phyloP scores from a whole-genome alignment of 2,113 vertebrate species.

The Proterorhinus semilunaris region DNA sequence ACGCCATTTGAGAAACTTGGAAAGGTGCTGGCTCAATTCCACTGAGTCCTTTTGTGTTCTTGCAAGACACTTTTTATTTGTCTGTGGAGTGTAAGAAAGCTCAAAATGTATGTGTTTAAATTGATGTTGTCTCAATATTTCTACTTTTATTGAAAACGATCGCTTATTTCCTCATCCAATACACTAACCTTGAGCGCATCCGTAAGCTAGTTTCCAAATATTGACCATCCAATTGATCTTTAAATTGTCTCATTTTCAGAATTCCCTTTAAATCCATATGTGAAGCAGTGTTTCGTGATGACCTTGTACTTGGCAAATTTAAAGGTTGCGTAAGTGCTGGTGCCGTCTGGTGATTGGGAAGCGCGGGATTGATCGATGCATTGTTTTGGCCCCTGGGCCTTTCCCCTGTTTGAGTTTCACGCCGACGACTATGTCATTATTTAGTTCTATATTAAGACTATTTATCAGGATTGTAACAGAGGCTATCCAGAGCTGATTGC shows the following conservation, averaged over 20 bases:
- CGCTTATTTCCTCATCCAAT: not conserved
- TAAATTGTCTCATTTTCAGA: not conserved
- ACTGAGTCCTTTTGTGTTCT: no score
- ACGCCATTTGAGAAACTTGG: no score
- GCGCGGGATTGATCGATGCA: slow-evolving; percentile 56
- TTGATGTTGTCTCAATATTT: no score
- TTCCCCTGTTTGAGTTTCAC: slow-evolving; percentile 32
- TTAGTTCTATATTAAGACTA: slow-evolving; percentile 61
- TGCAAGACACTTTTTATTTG: no score
- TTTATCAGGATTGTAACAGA: slow-evolving; percentile 56
- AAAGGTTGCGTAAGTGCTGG: slow-evolving; percentile 28
- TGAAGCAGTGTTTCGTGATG: slow-evolving; percentile 13
- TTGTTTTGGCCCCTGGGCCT: slow-evolving; percentile 52
- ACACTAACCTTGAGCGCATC: no score
- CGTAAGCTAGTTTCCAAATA: not conserved
- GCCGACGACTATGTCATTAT: slow-evolving; percentile 50
- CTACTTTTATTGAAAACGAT: no score
- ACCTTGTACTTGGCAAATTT: slow-evolving; percentile 50
- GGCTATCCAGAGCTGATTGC: slow-evolving; percentile 16
- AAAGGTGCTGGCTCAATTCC: no score
- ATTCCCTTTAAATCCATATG: not conserved
- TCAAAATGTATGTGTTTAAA: no score
- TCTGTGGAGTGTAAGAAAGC: no score
- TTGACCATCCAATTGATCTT: not conserved
- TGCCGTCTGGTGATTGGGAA: slow-evolving; percentile 46